Conservation (phyloP, 2,113 vertebrate genomes). For the Amazona guildingii region DNA sequence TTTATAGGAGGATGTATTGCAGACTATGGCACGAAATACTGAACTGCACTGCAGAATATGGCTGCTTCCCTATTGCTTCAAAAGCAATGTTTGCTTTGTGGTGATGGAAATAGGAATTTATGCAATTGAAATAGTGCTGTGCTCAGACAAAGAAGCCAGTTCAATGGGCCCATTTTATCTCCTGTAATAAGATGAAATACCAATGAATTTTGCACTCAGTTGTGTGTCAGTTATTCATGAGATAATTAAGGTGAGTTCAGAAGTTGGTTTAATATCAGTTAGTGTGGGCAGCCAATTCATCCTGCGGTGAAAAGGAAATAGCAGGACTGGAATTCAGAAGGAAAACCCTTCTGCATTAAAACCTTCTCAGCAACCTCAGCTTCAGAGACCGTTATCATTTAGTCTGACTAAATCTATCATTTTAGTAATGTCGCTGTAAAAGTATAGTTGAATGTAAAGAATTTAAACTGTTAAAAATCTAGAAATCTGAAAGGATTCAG, state of each 20-base stretch:
- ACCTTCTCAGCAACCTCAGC: not conserved
- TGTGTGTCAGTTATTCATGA: not conserved
- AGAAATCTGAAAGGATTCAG: not conserved
- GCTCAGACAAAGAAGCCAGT: not conserved
- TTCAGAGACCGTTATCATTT: not conserved
- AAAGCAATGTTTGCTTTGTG: not conserved
- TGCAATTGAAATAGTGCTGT: not conserved
- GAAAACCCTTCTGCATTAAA: not conserved
- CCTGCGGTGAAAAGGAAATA: not conserved
- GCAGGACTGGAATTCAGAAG: not conserved
- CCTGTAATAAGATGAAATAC: not conserved
- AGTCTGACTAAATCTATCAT: not conserved
- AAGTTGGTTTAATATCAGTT: not conserved
- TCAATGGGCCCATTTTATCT: not conserved
- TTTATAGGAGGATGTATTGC: not conserved
- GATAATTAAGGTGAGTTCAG: not conserved
- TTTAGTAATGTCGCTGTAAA: not conserved
- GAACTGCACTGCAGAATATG: not conserved
- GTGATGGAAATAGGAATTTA: not conserved
- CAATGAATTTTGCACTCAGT: not conserved
- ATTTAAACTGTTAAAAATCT: not conserved
- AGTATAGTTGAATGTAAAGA: not conserved
- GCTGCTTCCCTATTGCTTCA: not conserved
- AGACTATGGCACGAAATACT: not conserved
- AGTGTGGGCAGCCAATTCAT: not conserved